Base-by-base conservation (phyloP, 2,888 invertebrate species). In the Chloroclystis v-ata region DNA sequence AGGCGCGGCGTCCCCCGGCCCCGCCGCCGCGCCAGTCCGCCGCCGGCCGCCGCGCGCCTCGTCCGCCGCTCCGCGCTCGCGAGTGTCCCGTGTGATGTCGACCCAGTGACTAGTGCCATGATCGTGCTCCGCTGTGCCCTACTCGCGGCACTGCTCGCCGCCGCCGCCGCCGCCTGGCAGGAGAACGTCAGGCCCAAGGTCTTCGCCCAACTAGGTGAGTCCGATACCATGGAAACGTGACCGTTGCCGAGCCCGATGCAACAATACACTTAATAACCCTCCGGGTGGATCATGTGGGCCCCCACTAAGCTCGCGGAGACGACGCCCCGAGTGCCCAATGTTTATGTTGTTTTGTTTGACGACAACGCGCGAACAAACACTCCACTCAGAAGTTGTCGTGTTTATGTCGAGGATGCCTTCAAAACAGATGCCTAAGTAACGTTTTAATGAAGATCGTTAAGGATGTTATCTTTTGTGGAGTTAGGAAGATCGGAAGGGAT, bases 131-230 rank as follows among this genome's bases (percentile, higher is more conserved):
- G 83, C 72, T 83, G 82, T 82, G 80, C 78, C 73, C 72, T 82
- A 67, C 57, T 89, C 69, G 85, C 89, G 87, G 82, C 89, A 76
- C 74, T 89, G 82, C 77, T 85, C 84, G 84, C 87, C 86, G 70
- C 73, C 69, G 82, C 83, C 85, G 88, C 75, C 89, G 91, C 74
- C 54, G 93, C 94, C 72, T 95, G 95, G 95, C 95, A 95, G 92
- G 95, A 95, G 88, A 95, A 95, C 88, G 93, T 95, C 83, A 91
- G 95, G 89, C 95, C 95, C 75, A 95, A 95, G 92, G 94, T 95
- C 92, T 95, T 94, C 90, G 95, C 95, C 81, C 94, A 95, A 91
- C 90, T 95, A 92, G 95, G 95, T 95, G 85, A 93, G 95, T 91
- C 59, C 60, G 65, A 60, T 64, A 65, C 61, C 69, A 67, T 63